Base-by-base conservation (phyloP, 2,888 invertebrate genomes). In the Dinocampus coccinellae region DNA sequence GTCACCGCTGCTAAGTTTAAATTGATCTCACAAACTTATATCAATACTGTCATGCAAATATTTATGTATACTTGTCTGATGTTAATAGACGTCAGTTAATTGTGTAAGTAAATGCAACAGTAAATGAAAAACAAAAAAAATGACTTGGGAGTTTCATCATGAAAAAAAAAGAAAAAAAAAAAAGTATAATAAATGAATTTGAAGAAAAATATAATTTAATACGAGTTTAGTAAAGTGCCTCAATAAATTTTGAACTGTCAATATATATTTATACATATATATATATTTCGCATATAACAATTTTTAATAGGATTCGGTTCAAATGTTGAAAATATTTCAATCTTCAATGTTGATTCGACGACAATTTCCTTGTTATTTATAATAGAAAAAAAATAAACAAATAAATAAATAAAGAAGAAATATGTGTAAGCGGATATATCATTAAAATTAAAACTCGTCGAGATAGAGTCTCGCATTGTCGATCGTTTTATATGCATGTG, bases 181-280 rank as follows among this genome's bases (percentile, higher is more conserved):
- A 47, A 16, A 47, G 7, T n/a, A n/a, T n/a, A n/a, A n/a, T n/a
- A 16, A 47, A 4, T 3, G 0, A 1, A 4, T 16, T 0, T 4
- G 9, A 47, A 47, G 16, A 16, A 9, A 47, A 16, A 47, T 2
- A 52, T 53, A 60, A 34, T 58, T 20, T n/a, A 7, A 58, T 58
- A 29, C 29, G 58, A 63, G 53, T 62, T 71, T 62, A 66, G 71
- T 71, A 71, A 71, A 71, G 71, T 71, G 71, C 71, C 71, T 71
- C 71, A 53, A 53, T 70, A 47, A 66, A 70, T 29, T 42, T 62
- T n/a, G 22, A 36, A 69, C 62, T 39, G 16, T 64, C 34, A 20
- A 33, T 33, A 20, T 20, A 60, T 34, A 33, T 66, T 39, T 66
- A 29, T 57, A 29, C 64, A 36, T 20, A 22, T 22, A 42, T 39